phyloP scores from a whole-genome alignment of 1,140 invertebrate species.

The Epicauta chinensis region DNA sequence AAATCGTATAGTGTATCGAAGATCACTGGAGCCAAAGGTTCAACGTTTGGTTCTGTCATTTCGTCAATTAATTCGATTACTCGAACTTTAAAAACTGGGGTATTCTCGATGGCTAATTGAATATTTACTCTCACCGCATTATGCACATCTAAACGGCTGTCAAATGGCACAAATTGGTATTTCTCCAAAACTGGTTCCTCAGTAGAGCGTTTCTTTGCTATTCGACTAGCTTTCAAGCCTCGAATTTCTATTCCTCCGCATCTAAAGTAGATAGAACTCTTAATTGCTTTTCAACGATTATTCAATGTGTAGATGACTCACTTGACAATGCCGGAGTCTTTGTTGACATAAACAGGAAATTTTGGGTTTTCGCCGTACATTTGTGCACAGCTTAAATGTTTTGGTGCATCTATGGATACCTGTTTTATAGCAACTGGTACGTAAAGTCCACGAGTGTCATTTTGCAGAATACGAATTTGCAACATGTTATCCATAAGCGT shows the following conservation, averaged over 20 bases:
- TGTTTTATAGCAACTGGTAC: slow-evolving; percentile 80
- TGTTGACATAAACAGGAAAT: slow-evolving; percentile 46
- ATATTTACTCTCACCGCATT: slow-evolving; percentile 49
- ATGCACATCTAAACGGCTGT: slow-evolving; percentile 36
- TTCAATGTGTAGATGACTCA: neutral
- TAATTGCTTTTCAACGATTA: neutral
- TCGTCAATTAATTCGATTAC: no score
- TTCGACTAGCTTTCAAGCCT: slow-evolving; percentile 72
- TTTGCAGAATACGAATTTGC: slow-evolving; percentile 72
- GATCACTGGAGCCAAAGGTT: no score
- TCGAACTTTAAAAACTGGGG: no score
- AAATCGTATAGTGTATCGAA: no score
- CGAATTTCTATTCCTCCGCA: slow-evolving; percentile 31
- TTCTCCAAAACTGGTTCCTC: slow-evolving; percentile 45
- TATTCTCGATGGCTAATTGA: slow-evolving; percentile 48
- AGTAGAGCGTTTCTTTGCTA: no score
- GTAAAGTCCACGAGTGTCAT: slow-evolving; percentile 65
- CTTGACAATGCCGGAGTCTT: slow-evolving; percentile 28
- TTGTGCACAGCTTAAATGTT: slow-evolving; percentile 49
- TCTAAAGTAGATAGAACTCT: slow-evolving; percentile 2
- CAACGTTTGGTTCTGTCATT: no score
- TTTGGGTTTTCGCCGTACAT: slow-evolving; percentile 43
- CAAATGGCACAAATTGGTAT: slow-evolving; percentile 64
- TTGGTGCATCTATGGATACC: slow-evolving; percentile 68
- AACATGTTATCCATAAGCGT: slow-evolving; percentile 92